Conservation (phyloP, 2,888 invertebrate genomes). For the Arge pagana region DNA sequence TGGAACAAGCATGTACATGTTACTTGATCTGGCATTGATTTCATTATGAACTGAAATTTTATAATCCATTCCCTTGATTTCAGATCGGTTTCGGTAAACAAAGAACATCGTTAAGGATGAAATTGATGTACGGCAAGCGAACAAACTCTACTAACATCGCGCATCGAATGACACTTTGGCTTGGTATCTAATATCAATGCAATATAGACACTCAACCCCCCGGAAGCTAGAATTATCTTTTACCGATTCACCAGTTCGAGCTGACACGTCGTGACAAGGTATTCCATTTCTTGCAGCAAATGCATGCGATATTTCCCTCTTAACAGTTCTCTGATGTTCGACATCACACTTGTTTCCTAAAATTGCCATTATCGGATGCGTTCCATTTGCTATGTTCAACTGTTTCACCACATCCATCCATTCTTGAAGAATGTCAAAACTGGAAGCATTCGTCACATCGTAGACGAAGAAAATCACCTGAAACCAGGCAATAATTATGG, state of each 20-base stretch:
- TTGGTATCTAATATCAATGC: no score
- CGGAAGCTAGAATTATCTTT: constrained; percentile 31
- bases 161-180: no score
- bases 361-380: constrained; percentile 65
- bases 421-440: constrained; percentile 75
- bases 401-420: constrained; percentile 70
- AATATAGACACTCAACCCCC: no score
- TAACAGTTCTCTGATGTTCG: constrained; percentile 73
- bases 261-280: constrained; percentile 68
- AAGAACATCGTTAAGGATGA: no score
- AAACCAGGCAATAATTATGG: constrained; percentile 40
- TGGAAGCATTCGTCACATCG: constrained; percentile 79
- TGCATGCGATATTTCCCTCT: constrained; percentile 67
- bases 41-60: constrained; percentile 9
- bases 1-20: constrained; percentile 18
- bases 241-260: constrained; percentile 76
- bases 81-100: no score
- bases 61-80: no score
- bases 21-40: constrained; percentile 2
- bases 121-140: no score
- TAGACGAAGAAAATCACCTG: constrained; percentile 81
- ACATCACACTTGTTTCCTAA: constrained; percentile 76
- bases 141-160: no score
- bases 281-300: constrained; percentile 69
- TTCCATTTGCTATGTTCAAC: constrained; percentile 57